Evolutionary conservation across 2,113 vertebrate species (phyloP), one percentile per base, ranked within the genome.

Genomic region (Tyto alba): DNA sequence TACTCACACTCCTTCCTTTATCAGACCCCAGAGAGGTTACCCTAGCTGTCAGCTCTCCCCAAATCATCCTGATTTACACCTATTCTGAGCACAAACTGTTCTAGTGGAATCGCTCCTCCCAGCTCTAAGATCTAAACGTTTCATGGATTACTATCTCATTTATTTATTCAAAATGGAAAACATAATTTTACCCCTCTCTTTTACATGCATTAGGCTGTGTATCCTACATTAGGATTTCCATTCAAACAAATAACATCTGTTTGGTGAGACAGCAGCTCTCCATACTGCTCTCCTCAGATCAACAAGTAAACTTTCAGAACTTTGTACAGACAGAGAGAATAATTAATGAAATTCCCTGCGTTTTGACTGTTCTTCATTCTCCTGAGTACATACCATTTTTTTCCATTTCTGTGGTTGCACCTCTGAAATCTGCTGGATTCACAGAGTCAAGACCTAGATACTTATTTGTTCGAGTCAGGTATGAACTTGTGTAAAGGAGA

Each of bases 381-480:
- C 27, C 48, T 67, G 43, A 75, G 50, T 53, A 97, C 97, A 0
- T 93, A 98, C 98, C 98, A 56, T 97, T 98, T 69, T 87, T 98
- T 67, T 98, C 98, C 98, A 97, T 98, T 45, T 97, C 97, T 52
- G 93, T 96, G 45, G 90, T 55, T 60, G 97, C 43, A 68, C 97
- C 97, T 96, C 93, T 96, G 74, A 96, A 96, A 29, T 98, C 97
- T 90, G 89, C 85, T 53, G 95, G 90, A 91, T 95, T 98, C 94
- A 95, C 84, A 4, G 97, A 84, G 64, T 97, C 96, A 27, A 94
- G 91, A 43, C 64, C 96, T 11, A 96, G 77, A 36, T 96, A 92
- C 52, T 94, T 97, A 55, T 94, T 97, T 92, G 96, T 88, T 73
- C 41, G 96, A 32, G 97, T 94, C 78, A 97, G 94, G 57, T 97